These are phyloP conservation scores for Thyatira batis DNA, from an alignment of 2,888 invertebrate species.

Conservation along the genomic window DNA sequence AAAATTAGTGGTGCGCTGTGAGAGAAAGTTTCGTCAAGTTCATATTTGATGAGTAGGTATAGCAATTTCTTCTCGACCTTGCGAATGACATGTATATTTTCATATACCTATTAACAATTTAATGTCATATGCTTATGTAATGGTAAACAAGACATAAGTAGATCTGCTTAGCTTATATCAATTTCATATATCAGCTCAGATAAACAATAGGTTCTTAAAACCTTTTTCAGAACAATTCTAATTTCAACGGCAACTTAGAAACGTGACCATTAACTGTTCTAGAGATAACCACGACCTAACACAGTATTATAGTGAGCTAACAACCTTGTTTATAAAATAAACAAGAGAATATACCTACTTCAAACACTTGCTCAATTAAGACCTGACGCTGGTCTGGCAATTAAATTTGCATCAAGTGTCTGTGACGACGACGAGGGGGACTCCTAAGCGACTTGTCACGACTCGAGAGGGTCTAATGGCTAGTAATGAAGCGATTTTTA, in stretches of 20 bases:
- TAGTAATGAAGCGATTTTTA: background rate
- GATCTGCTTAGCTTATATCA: no score
- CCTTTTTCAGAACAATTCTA: background rate
- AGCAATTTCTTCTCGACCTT: constrained; percentile 7
- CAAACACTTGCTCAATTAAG: constrained; percentile 35
- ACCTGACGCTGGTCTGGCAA: constrained; percentile 22
- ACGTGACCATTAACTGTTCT: no score
- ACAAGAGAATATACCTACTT: constrained; percentile 20
- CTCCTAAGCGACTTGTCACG: constrained; percentile 4
- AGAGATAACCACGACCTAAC: background rate
- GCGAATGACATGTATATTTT: constrained; percentile 1
- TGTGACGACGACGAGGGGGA: constrained; percentile 10
- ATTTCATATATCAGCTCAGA: no score
- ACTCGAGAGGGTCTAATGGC: background rate
- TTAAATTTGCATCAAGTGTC: constrained; percentile 51
- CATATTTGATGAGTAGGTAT: constrained; percentile 13
- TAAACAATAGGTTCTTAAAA: no score
- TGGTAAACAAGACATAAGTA: no score
- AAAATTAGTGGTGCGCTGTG: background rate
- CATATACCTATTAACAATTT: background rate
- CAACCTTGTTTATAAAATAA: constrained; percentile 7
- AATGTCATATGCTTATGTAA: no score
- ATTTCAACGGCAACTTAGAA: no score
- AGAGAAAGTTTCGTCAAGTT: constrained; percentile 5
- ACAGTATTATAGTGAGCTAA: background rate